phyloP scores from a whole-genome alignment of 2,888 invertebrate species.

The Calameuta idolon region DNA sequence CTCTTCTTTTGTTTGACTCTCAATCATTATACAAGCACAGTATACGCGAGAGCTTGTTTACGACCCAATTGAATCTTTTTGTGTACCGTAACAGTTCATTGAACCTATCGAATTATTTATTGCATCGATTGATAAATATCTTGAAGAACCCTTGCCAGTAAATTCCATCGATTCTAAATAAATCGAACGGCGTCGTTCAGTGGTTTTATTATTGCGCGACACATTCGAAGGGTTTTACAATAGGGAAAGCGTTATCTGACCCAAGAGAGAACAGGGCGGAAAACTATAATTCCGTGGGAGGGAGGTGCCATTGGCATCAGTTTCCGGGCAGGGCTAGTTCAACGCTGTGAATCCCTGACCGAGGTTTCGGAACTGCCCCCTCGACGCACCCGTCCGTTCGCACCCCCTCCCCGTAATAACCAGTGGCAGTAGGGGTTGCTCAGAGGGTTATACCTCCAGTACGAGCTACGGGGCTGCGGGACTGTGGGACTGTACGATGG shows the following conservation, averaged over 20 bases:
- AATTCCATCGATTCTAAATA: background rate
- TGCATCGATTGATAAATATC: background rate
- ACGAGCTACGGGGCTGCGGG: conserved; percentile 12
- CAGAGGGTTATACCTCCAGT: conserved; percentile 11
- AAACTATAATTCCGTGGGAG: background rate
- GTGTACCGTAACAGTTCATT: background rate
- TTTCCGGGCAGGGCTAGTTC: conserved; percentile 14
- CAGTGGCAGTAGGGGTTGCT: conserved; percentile 41
- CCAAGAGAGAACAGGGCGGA: background rate
- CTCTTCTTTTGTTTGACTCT: background rate
- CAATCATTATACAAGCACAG: background rate
- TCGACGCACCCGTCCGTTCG: conserved; percentile 55
- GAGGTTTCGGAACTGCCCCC: conserved; percentile 56
- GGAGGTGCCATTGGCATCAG: background rate
- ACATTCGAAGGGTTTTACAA: conserved; percentile 3
- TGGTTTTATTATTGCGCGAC: conserved; percentile 30
- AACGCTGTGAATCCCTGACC: conserved; percentile 29
- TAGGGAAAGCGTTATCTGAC: background rate
- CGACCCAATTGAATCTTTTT: background rate
- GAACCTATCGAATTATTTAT: background rate
- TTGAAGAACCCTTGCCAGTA: background rate
- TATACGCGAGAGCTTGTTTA: background rate
- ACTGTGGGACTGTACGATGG: conserved; percentile 31
- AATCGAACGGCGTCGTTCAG: conserved; percentile 19
- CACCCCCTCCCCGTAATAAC: conserved; percentile 49